Conservation (phyloP, 2,113 vertebrate species). For the Pavo muticus region DNA sequence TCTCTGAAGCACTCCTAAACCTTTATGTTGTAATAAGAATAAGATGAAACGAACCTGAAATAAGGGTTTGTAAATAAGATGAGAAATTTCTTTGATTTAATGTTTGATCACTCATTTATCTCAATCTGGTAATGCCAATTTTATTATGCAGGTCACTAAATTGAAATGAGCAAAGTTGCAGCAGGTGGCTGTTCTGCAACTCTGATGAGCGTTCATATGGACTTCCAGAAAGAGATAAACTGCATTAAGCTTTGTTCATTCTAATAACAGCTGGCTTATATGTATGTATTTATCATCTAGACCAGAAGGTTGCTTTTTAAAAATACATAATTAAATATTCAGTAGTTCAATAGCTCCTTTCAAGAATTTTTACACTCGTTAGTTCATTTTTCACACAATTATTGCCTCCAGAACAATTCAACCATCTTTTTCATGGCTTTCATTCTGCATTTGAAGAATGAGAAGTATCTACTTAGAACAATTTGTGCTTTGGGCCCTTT, state of each 20-base stretch:
- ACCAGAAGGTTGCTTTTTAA: neutral
- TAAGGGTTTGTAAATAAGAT: neutral
- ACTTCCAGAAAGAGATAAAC: neutral
- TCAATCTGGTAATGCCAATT: neutral
- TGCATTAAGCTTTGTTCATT: neutral
- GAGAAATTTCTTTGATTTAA: conserved; percentile 2
- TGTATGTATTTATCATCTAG: neutral
- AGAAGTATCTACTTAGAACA: neutral
- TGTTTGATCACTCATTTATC: neutral
- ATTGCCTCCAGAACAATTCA: neutral
- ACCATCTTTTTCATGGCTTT: neutral
- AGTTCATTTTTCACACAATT: neutral
- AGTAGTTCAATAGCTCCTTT: conserved; percentile 24
- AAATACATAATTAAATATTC: conserved; percentile 11
- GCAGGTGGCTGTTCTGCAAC: neutral
- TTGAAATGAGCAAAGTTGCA: neutral
- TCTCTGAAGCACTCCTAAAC: neutral
- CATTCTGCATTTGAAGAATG: neutral
- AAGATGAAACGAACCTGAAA: neutral
- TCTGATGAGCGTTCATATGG: neutral
- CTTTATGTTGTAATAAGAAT: neutral
- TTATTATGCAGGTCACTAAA: neutral
- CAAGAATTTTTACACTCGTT: neutral
- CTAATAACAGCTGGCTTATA: neutral
- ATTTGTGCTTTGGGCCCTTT: neutral